phyloP scores from a whole-genome alignment of 53 echinoderm and acorn worm species.

The Henricia sp. region DNA sequence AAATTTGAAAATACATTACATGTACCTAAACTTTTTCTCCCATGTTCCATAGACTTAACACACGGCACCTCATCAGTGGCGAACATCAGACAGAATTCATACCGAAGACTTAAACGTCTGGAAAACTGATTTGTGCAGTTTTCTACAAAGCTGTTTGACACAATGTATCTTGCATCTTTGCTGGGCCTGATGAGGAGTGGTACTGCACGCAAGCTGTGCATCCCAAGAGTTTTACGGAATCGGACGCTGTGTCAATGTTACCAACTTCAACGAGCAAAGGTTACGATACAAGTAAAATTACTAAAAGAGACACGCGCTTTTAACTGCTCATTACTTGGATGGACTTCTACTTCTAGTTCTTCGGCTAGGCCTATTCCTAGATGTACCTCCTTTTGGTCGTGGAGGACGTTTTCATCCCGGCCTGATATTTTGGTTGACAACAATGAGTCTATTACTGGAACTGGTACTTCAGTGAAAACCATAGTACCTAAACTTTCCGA shows the following conservation, averaged over 20 bases:
- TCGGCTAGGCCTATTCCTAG: not conserved
- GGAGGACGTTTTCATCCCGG: slow-evolving; percentile 23
- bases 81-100: no score
- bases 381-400: not conserved
- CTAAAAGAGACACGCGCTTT: not conserved
- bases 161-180: not conserved
- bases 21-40: no score
- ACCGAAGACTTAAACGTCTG: no score
- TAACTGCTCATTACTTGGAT: no score
- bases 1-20: no score
- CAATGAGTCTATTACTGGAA: not conserved
- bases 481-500: slow-evolving; percentile 70
- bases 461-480: slow-evolving; percentile 1
- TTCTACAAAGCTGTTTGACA: not conserved
- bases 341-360: not conserved
- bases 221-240: not conserved
- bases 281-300: not conserved
- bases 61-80: no score
- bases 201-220: not conserved
- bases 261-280: not conserved
- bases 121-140: no score
- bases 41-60: no score
- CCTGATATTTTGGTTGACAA: not conserved
- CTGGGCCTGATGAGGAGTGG: not conserved
- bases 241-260: not conserved